Base-by-base conservation (phyloP, 2,797 vertebrate species). In the Ispidina picta region DNA sequence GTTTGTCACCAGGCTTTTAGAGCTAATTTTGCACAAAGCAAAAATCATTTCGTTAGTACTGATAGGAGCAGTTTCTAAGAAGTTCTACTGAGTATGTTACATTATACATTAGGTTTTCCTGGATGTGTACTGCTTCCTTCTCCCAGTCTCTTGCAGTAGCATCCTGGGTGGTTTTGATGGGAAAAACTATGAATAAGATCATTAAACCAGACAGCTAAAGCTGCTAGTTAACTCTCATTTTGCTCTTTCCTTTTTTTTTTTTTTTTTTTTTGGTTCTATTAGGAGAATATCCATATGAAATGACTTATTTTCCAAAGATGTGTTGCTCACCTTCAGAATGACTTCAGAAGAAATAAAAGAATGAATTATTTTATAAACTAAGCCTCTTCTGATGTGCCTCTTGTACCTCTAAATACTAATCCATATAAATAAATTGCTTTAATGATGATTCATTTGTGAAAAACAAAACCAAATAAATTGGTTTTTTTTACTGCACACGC, bases 141-240 rank as follows among this genome's bases (percentile, higher is more conserved):
- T 75, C 14, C 9, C 17, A 39, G 0, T 64, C 16, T 22, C 68
- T 33, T 66, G 28, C 9, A 22, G 9, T 22, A 10, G 16, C 0
- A 0, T 60, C 37, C 41, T 44, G 4, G 33, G 44, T 70, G 31
- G 12, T 64, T 85, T 94, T 88, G 22, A 26, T 71, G 15, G 22
- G 22, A 73, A 71, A 86, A 92, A 46, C 26, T 54, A 21, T 39
- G n/a, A 31, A 72, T 70, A 44, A 44, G 13, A 17, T 76, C 11
- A 31, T 73, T 70, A 70, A 79, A 56, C 25, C 9, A 51, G 31
- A 20, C 10, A 29, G 25, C 64, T 59, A 62, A 78, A 79, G 8
- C 37, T 39, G 37, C 28, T 79, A 29, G 73, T 62, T 62, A 62
- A 25, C 12, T 83, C 6, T 56, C 11, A 60, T 33, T 70, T 63